Evolutionary conservation across 2,113 vertebrate species (phyloP).

Genomic region (Lutjanus erythropterus): DNA sequence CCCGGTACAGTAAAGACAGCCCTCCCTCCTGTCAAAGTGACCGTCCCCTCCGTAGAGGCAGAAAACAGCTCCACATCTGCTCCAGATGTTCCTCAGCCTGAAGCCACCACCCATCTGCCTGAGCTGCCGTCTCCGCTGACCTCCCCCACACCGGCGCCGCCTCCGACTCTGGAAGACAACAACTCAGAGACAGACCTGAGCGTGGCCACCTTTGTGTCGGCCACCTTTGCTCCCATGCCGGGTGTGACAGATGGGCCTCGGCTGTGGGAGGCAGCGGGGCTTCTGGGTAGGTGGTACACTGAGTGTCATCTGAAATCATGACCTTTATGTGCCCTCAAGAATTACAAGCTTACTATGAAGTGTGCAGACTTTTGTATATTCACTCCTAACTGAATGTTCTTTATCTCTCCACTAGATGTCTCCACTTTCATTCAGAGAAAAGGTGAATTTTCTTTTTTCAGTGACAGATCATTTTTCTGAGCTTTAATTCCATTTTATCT

Average conservation of each 20-base stretch:
- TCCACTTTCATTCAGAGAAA: slow-evolving; percentile 82
- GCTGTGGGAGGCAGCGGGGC: slow-evolving; percentile 79
- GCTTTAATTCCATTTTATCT: not conserved
- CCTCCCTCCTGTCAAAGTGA: slow-evolving; percentile 34
- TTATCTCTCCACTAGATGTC: slow-evolving; percentile 78
- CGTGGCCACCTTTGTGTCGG: slow-evolving; percentile 78
- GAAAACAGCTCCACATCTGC: slow-evolving; percentile 52
- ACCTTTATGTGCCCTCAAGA: not conserved
- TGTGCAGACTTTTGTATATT: not conserved
- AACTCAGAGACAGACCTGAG: slow-evolving; percentile 47
- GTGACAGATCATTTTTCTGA: not conserved
- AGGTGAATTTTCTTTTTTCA: slow-evolving; percentile 63
- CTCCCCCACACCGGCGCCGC: slow-evolving; percentile 9
- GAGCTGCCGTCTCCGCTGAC: slow-evolving; percentile 13
- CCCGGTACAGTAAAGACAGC: slow-evolving; percentile 26
- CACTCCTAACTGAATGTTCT: slow-evolving; percentile 16
- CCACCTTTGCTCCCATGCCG: slow-evolving; percentile 83
- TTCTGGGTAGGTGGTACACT: slow-evolving; percentile 74
- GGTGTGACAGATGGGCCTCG: slow-evolving; percentile 73
- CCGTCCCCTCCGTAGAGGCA: slow-evolving; percentile 25
- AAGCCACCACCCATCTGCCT: slow-evolving; percentile 8
- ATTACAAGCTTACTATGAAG: not conserved
- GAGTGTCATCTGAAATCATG: not conserved
- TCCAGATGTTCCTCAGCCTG: slow-evolving; percentile 24
- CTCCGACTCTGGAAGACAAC: slow-evolving; percentile 18